Conservation (phyloP, 2,113 vertebrate species). For the Synchiropus splendidus region DNA sequence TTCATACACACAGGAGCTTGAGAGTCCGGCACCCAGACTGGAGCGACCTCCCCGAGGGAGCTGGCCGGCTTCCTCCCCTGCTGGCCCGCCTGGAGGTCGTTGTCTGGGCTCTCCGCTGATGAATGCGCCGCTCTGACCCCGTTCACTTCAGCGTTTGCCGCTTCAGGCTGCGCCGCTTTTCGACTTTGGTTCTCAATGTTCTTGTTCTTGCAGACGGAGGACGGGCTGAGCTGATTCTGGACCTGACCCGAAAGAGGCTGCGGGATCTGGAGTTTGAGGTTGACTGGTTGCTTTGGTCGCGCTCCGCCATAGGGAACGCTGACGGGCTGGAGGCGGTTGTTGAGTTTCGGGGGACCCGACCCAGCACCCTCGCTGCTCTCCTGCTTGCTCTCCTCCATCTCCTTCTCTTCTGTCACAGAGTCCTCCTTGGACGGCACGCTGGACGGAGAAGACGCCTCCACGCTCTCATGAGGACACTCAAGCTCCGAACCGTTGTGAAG, state of each 20-base stretch:
- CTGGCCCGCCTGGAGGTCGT: constrained; percentile 88
- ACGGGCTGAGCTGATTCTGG: constrained; percentile 75
- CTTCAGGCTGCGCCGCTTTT: constrained; percentile 23
- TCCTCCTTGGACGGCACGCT: constrained; percentile 88
- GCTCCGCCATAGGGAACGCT: constrained; percentile 92
- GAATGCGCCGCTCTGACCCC: constrained; percentile 64
- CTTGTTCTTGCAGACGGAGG: constrained; percentile 82
- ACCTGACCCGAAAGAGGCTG: constrained; percentile 81
- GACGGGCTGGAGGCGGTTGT: constrained; percentile 71
- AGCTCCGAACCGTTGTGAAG: constrained; percentile 52
- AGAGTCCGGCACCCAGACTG: constrained; percentile 96
- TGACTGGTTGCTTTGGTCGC: constrained; percentile 90
- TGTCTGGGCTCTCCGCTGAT: constrained; percentile 85
- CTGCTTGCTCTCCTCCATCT: constrained; percentile 96
- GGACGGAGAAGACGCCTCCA: constrained; percentile 61
- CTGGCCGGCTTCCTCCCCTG: constrained; percentile 79
- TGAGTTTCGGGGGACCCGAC: constrained; percentile 50
- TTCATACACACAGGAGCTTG: constrained; percentile 98
- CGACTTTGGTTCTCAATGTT: constrained; percentile 70
- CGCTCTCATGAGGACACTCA: constrained; percentile 14
- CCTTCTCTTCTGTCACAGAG: constrained; percentile 95
- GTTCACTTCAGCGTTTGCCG: constrained; percentile 34
- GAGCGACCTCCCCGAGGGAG: constrained; percentile 87
- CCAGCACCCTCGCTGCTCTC: constrained; percentile 80
- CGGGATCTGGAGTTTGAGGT: constrained; percentile 91